phyloP scores from a whole-genome alignment of 2,888 invertebrate genomes.

The Drosophila nr. fundita region DNA sequence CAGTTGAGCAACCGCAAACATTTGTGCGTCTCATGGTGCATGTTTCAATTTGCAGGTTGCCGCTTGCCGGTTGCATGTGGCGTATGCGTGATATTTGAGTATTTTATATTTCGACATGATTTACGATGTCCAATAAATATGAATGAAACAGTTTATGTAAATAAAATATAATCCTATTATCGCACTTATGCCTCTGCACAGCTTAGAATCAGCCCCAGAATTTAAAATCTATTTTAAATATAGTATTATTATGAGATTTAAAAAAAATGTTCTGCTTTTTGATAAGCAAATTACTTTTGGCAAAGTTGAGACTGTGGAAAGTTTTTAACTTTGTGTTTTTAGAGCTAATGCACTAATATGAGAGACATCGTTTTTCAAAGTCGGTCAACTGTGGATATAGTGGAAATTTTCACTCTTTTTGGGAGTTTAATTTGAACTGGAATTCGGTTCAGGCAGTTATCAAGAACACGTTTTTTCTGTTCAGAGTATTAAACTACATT shows the following conservation, averaged over 20 bases:
- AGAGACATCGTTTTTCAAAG: too few species aligned
- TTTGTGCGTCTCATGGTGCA: constrained; percentile 17
- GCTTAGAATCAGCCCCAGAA: not conserved
- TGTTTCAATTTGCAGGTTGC: constrained; percentile 8
- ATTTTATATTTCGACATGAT: not conserved
- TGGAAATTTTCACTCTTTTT: too few species aligned
- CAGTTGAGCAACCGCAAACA: constrained; percentile 23
- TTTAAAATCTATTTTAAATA: not conserved
- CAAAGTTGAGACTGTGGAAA: not conserved
- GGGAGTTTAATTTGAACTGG: not conserved
- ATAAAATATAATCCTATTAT: not conserved
- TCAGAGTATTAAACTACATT: too few species aligned
- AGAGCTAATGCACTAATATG: too few species aligned
- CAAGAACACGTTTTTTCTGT: rapidly evolving
- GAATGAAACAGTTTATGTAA: not conserved
- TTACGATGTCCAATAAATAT: not conserved
- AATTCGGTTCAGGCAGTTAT: not conserved
- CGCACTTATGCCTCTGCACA: not conserved
- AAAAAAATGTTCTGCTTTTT: not conserved
- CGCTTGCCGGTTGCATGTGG: constrained; percentile 8
- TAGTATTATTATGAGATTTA: not conserved
- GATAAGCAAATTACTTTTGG: not conserved
- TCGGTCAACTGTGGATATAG: too few species aligned
- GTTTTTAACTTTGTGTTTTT: too few species aligned
- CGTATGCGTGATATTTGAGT: constrained; percentile 46